Evolutionary conservation across 2,113 vertebrate genomes (phyloP).

Genomic region (Gulo gulo): DNA sequence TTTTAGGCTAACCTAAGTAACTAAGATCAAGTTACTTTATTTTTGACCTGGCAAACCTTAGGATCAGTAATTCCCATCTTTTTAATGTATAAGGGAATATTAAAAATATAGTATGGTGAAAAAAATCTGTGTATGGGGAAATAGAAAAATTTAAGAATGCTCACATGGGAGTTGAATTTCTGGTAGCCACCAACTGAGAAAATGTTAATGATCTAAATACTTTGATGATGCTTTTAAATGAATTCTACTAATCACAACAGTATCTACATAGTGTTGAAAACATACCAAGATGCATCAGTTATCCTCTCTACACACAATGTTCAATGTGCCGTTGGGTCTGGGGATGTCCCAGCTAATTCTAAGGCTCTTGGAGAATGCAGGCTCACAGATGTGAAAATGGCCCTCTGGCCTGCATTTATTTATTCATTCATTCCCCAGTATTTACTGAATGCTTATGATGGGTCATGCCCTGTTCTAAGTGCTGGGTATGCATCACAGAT

Average conservation of each 20-base stretch:
- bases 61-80: not conserved
- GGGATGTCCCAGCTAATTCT: not conserved
- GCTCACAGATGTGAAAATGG: not conserved
- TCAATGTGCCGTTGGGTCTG: not conserved
- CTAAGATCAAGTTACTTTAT: conserved; percentile 13
- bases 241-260: not conserved
- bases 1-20: conserved; percentile 10
- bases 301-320: not conserved
- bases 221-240: not conserved
- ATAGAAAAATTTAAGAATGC: not conserved
- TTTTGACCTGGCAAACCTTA: not conserved
- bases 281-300: not conserved
- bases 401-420: not conserved
- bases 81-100: conserved; percentile 10
- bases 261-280: not conserved
- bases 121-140: conserved; percentile 10
- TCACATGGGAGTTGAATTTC: not conserved
- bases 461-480: not conserved
- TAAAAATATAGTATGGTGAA: conserved; percentile 14
- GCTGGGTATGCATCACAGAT: not conserved
- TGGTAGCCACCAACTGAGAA: not conserved
- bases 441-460: not conserved
- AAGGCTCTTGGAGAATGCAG: not conserved
- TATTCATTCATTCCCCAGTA: not conserved
- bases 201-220: not conserved